These are phyloP conservation scores for Melangyna quadrimaculata DNA, from an alignment of 2,888 invertebrate genomes.

Conservation along the genomic window DNA sequence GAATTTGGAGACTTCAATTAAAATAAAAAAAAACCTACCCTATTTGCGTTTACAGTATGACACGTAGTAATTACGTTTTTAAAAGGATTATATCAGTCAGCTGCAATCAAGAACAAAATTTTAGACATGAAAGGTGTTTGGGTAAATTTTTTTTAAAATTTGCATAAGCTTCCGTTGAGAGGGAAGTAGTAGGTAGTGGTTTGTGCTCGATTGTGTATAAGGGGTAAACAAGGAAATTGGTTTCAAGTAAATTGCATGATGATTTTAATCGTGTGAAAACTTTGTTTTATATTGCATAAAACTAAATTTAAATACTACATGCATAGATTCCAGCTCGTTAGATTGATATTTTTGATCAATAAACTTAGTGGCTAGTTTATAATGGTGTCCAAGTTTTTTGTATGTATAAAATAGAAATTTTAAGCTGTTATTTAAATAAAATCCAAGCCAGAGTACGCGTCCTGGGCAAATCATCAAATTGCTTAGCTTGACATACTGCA, in stretches of 20 bases:
- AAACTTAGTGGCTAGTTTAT: background rate
- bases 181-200: background rate
- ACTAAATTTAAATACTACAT: background rate
- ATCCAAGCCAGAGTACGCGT: no score
- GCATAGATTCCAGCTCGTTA: background rate
- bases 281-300: background rate
- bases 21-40: background rate
- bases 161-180: slow-evolving; percentile 13
- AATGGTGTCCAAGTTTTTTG: no score
- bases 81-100: slow-evolving; percentile 26
- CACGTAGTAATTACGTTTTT: slow-evolving; percentile 30
- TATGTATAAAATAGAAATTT: no score
- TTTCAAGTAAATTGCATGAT: slow-evolving; percentile 33
- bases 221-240: background rate
- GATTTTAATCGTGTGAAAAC: slow-evolving; percentile 9
- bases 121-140: slow-evolving; percentile 5
- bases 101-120: slow-evolving; percentile 15
- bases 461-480: no score
- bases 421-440: no score
- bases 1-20: background rate
- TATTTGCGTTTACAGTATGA: background rate
- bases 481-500: no score
- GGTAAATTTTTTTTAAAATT: slow-evolving; percentile 8
- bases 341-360: background rate
- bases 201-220: background rate